phyloP scores from a whole-genome alignment of 2,888 invertebrate genomes.

The Trissonchulus latispiculum region DNA sequence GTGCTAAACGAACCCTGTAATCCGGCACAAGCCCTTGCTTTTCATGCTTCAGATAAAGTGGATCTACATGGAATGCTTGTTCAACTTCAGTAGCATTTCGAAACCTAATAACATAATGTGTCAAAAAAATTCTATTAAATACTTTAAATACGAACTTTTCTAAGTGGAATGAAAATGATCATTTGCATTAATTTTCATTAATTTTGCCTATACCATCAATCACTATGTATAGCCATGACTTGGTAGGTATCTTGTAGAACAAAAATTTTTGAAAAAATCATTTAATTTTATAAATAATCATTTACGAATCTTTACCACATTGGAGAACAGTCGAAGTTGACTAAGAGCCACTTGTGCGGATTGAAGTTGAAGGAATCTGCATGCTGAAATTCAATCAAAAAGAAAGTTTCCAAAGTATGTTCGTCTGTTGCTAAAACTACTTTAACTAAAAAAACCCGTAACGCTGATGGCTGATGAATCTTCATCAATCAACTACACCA shows the following conservation, averaged over 20 bases:
- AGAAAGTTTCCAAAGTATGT: conserved; percentile 48
- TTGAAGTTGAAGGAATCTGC: conserved; percentile 95
- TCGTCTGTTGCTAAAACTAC: too few relatives aligned
- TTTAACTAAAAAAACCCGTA: too few relatives aligned
- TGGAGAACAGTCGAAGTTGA: conserved; percentile 96
- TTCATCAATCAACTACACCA: too few relatives aligned
- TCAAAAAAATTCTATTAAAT: too few relatives aligned
- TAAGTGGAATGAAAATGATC: too few relatives aligned
- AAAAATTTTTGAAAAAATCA: not conserved
- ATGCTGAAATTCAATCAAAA: conserved; percentile 41
- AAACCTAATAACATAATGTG: conserved; percentile 69
- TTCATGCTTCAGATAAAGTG: conserved; percentile 89
- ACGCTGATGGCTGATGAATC: too few relatives aligned
- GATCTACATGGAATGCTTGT: conserved; percentile 93
- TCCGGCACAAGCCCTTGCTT: conserved; percentile 65
- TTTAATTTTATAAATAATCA: not conserved
- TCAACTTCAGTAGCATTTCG: conserved; percentile 83
- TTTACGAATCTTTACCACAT: conserved; percentile 65
- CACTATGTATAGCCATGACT: too few relatives aligned
- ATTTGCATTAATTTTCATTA: too few relatives aligned
- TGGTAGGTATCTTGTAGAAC: too few relatives aligned
- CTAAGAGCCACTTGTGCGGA: conserved; percentile 97
- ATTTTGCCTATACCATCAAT: too few relatives aligned
- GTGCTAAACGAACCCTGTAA: conserved; percentile 29
- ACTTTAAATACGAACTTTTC: too few relatives aligned